Conservation (phyloP, 2,797 vertebrate genomes). For the Graptemys geographica region DNA sequence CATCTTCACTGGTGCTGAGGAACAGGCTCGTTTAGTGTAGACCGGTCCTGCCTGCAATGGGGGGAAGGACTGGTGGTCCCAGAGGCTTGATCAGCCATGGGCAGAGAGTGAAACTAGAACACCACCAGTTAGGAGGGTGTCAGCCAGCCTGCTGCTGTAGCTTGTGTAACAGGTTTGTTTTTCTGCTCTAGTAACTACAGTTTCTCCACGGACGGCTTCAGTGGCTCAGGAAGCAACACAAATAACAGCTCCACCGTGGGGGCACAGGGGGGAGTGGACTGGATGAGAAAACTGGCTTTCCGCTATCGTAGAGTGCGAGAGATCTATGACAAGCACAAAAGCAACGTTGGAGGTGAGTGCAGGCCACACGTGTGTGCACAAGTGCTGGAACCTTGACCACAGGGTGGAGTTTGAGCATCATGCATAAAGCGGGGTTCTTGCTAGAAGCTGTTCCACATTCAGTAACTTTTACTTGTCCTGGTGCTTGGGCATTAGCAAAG, state of each 20-base stretch:
- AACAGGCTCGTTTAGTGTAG: background rate
- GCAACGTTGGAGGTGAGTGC: constrained; percentile 91
- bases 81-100: background rate
- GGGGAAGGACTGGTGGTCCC: background rate
- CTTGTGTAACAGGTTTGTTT: background rate
- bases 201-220: constrained; percentile 95
- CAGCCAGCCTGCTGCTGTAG: background rate
- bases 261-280: constrained; percentile 96
- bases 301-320: constrained; percentile 96
- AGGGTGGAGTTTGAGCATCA: background rate
- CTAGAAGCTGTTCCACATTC: background rate
- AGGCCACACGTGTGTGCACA: background rate
- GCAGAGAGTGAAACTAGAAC: background rate
- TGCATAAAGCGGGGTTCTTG: rapidly evolving
- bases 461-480: background rate
- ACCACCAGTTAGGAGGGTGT: background rate
- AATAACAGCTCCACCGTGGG: constrained; percentile 85
- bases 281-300: constrained; percentile 98
- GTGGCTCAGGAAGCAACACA: constrained; percentile 85
- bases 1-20: rapidly evolving
- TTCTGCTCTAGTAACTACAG: constrained; percentile 89
- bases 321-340: constrained; percentile 94
- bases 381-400: background rate
- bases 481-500: background rate
- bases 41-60: background rate